Conservation (phyloP, 2,888 invertebrate species). For the Tubulanus polymorphus region DNA sequence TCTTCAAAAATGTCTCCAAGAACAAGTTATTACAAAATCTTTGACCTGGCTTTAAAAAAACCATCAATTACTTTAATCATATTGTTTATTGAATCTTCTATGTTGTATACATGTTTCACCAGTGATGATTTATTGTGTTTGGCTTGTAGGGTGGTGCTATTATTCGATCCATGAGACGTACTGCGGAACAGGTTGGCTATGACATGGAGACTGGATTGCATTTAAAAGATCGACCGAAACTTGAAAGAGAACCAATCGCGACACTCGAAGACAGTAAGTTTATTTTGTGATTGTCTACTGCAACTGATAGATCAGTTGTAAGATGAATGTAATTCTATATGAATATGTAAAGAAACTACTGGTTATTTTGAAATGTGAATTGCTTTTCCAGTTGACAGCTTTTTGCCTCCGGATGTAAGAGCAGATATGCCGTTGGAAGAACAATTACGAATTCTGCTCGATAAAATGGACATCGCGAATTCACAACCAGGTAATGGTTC, state of each 20-base stretch:
- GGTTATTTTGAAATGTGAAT: no score
- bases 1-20: no score
- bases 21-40: no score
- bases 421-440: constrained; percentile 50
- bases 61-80: no score
- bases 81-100: no score
- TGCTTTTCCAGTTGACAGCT: constrained; percentile 49
- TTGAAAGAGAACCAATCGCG: constrained; percentile 52
- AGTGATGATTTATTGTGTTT: no score
- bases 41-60: no score
- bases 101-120: no score
- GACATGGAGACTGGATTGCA: constrained; percentile 54
- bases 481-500: constrained; percentile 2
- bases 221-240: constrained; percentile 25
- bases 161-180: constrained; percentile 74
- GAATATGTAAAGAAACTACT: no score
- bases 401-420: constrained; percentile 42
- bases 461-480: constrained; percentile 63
- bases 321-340: no score
- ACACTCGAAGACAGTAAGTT: constrained; percentile 47
- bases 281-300: no score
- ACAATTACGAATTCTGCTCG: constrained; percentile 59
- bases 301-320: background rate
- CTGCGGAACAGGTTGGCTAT: constrained; percentile 65
- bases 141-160: constrained; percentile 69